phyloP scores from a whole-genome alignment of 2,797 vertebrate genomes.

The Clamator glandarius region DNA sequence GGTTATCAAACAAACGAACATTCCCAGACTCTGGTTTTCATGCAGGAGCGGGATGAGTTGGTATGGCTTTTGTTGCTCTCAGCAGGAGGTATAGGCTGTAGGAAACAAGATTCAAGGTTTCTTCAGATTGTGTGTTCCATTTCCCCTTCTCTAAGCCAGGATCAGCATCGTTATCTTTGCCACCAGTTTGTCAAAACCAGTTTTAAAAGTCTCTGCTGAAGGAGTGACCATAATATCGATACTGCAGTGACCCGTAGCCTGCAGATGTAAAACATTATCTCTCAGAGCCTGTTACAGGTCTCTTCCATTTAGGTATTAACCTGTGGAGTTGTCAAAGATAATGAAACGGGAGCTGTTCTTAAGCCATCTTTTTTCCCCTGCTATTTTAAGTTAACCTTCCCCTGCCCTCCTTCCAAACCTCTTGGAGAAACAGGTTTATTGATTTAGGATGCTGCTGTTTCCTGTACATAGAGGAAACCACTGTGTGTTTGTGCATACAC shows the following conservation, averaged over 20 bases:
- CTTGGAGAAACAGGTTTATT: neutral
- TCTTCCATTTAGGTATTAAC: neutral
- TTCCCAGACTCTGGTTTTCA: accelerated
- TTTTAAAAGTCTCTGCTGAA: neutral
- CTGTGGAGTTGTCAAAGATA: neutral
- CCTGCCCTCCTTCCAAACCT: neutral
- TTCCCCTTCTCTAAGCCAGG: neutral
- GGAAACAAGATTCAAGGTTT: neutral
- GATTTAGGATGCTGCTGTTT: neutral
- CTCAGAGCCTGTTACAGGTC: neutral
- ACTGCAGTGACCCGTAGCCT: neutral
- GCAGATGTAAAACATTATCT: neutral
- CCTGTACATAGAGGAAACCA: accelerated
- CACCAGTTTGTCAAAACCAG: neutral
- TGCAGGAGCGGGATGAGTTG: neutral
- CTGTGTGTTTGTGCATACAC: neutral
- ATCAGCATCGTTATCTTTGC: neutral
- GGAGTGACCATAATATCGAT: accelerated
- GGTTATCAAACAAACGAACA: neutral
- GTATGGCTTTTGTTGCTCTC: accelerated
- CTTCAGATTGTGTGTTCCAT: neutral
- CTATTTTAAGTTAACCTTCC: neutral
- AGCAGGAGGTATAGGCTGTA: accelerated
- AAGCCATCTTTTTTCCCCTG: neutral
- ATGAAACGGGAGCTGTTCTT: neutral